Evolutionary conservation across 2,113 vertebrate species (phyloP).

Genomic region (Sapayoa aenigma): DNA sequence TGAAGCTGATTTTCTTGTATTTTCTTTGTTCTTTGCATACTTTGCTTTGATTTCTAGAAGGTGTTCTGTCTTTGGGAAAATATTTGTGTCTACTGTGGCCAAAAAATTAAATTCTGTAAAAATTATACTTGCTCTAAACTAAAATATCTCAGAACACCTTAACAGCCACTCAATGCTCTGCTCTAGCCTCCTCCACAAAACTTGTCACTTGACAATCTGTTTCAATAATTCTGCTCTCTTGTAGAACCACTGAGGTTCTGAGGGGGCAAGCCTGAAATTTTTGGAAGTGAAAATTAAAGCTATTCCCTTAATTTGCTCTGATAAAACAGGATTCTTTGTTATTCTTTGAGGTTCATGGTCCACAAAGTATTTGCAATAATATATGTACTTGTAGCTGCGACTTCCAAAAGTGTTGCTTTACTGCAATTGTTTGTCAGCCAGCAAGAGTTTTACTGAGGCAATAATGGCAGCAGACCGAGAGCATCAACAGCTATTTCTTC

Average conservation of each 20-base stretch:
- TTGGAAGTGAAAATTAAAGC: neutral
- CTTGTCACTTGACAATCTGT: neutral
- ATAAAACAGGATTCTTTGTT: neutral
- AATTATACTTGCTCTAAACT: neutral
- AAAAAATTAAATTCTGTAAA: neutral
- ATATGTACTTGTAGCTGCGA: accelerated
- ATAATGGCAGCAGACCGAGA: neutral
- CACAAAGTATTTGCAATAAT: neutral
- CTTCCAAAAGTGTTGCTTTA: neutral
- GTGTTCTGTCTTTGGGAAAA: neutral
- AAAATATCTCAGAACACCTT: neutral
- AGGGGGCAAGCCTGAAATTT: neutral
- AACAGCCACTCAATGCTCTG: neutral
- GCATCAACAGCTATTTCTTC: neutral
- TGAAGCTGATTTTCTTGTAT: neutral
- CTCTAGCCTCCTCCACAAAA: neutral
- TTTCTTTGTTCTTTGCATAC: neutral
- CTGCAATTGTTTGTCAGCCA: neutral
- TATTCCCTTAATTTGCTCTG: neutral
- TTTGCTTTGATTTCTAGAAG: neutral
- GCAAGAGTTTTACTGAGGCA: neutral
- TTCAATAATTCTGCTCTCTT: neutral
- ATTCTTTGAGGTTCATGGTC: neutral
- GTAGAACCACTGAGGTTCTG: neutral
- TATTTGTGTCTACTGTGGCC: neutral